Evolutionary conservation across 2,113 vertebrate species (phyloP).

Genomic region (Gymnobelideus leadbeateri): DNA sequence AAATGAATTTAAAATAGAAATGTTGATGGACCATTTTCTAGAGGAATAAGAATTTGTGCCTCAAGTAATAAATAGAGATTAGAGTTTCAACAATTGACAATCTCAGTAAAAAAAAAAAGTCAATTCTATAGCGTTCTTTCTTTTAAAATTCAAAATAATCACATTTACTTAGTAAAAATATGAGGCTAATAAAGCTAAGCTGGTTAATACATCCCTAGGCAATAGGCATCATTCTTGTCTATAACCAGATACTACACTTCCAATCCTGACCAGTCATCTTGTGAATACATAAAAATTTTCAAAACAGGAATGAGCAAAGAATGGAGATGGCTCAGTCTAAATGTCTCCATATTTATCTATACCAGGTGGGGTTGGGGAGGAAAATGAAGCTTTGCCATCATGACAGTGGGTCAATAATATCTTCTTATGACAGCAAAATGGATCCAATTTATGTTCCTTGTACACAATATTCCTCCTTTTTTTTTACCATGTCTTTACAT

Average conservation of each 20-base stretch:
- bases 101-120: neutral
- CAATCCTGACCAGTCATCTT: neutral
- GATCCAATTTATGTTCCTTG: neutral
- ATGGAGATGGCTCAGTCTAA: neutral
- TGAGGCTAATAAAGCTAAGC: neutral
- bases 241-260: neutral
- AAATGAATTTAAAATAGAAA: neutral
- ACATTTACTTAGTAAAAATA: neutral
- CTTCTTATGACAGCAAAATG: neutral
- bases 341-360: neutral
- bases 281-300: slow-evolving; percentile 4
- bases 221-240: neutral
- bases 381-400: neutral
- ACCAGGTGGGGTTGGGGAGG: no score
- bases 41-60: neutral
- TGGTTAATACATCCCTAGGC: neutral
- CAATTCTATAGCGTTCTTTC: neutral
- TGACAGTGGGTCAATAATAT: neutral
- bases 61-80: neutral
- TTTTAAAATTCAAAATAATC: neutral
- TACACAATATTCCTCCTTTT: neutral
- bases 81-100: neutral
- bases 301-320: neutral
- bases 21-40: neutral
- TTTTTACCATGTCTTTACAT: neutral